These are phyloP conservation scores for Tachina grossa DNA, from an alignment of 2,888 invertebrate genomes.

Conservation along the genomic window DNA sequence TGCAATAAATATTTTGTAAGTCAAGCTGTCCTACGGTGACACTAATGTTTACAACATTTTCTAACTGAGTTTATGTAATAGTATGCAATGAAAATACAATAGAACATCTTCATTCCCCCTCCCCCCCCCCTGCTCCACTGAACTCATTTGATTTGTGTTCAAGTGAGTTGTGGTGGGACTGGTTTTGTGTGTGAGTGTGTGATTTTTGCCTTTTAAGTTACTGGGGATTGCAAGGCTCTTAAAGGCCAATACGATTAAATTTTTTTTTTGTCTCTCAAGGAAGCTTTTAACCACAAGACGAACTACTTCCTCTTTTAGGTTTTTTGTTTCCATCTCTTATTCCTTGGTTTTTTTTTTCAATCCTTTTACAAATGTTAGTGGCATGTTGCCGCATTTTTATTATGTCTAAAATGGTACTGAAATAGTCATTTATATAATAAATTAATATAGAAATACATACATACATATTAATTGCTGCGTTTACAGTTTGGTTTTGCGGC, in stretches of 20 bases:
- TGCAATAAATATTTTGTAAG: slow-evolving; percentile 22
- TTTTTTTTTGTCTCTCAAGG: slow-evolving; percentile 35
- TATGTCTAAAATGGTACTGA: slow-evolving; percentile 41
- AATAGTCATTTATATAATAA: neutral
- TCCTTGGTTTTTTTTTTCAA: slow-evolving; percentile 1
- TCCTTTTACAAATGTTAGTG: neutral
- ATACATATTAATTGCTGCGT: slow-evolving; percentile 30
- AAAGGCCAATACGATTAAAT: slow-evolving; percentile 32
- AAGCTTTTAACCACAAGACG: slow-evolving; percentile 56
- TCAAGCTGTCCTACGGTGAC: slow-evolving; percentile 32
- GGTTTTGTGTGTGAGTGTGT: neutral
- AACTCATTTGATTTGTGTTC: slow-evolving; percentile 50
- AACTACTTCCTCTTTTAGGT: slow-evolving; percentile 49
- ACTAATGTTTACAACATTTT: slow-evolving; percentile 20
- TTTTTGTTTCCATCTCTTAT: neutral
- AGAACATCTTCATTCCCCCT: neutral
- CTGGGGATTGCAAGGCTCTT: slow-evolving; percentile 12
- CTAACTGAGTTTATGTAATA: neutral
- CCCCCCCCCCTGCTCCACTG: too few species aligned
- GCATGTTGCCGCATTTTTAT: slow-evolving; percentile 24
- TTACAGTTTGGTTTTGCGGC: neutral
- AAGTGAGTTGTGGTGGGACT: slow-evolving; percentile 15
- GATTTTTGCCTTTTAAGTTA: slow-evolving; percentile 16
- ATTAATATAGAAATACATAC: neutral
- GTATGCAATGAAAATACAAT: neutral